Conservation (phyloP, 2,888 invertebrate genomes). For the Caenorhabditis sp. region DNA sequence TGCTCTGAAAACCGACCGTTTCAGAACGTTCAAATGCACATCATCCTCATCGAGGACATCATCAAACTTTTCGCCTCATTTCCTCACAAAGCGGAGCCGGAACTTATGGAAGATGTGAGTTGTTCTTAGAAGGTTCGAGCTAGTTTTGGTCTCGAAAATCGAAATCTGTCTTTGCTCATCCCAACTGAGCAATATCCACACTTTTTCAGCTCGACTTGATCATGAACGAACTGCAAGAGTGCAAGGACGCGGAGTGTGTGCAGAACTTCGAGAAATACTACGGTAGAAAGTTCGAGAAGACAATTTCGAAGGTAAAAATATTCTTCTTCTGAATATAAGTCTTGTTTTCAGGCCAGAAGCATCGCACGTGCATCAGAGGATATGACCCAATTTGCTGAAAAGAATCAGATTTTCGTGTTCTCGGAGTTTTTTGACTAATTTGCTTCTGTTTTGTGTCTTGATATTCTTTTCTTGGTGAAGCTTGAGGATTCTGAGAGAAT, state of each 20-base stretch:
- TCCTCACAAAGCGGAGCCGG: background rate
- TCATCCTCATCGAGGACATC: background rate
- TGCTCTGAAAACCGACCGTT: too few species aligned
- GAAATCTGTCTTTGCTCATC: too few species aligned
- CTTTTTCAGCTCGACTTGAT: background rate
- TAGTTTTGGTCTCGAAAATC: too few species aligned
- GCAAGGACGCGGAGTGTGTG: background rate
- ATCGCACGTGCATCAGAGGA: background rate
- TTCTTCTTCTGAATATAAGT: background rate
- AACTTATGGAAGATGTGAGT: background rate
- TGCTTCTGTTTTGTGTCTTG: background rate
- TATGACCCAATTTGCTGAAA: background rate
- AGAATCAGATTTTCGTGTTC: background rate
- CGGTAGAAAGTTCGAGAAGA: background rate
- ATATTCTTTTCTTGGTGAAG: background rate
- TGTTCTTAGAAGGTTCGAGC: too few species aligned
- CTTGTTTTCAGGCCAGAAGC: background rate
- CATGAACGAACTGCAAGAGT: background rate
- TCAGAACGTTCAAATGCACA: background rate
- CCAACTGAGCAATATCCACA: too few species aligned
- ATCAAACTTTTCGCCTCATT: background rate
- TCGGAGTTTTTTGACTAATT: background rate
- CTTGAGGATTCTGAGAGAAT: too few species aligned
- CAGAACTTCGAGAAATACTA: background rate
- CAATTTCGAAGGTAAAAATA: background rate